Evolutionary conservation across 1,140 invertebrate genomes (phyloP), one percentile per base, ranked within the genome.

Genomic region (Drosophila novamexicana): DNA sequence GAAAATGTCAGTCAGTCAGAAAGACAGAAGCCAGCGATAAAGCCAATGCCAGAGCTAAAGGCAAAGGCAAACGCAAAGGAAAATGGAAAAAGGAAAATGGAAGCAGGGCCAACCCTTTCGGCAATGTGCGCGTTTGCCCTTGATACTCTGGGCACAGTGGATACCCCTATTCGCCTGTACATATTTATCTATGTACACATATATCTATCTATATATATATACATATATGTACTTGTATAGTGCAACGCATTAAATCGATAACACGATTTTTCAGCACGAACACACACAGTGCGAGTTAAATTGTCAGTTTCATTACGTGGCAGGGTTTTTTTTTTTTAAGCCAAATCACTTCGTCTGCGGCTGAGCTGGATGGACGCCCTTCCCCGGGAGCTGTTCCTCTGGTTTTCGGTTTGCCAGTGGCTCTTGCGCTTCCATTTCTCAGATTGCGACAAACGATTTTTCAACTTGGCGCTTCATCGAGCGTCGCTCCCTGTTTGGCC

Each of bases 221-320:
- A 14, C 45, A 32, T 68, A 37, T 47, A 57, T 32, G n/a, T 49
- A 29, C 29, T 49, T 73, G 39, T 47, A 16, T 58, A 57, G 44
- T 64, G 83, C 34, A 70, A 81, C 84, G 80, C 85, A 90, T 90
- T 90, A 89, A 89, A 89, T 89, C 84, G 85, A 89, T 89, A 89
- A 90, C 84, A 89, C 75, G 81, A 89, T 89, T 89, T 89, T 90
- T 89, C 85, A 89, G 71, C 85, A 90, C 80, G 80, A 84, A 72
- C 69, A 79, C 65, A 83, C 72, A 53, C 67, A 71, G 64, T 70
- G 71, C 70, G 77, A 84, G 84, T 89, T 89, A 89, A 89, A 89
- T 89, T 89, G 84, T 89, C 84, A 89, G 84, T 89, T 89, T 89
- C 84, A 89, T 89, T 89, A 89, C 84, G 77, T 89, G 84, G 80